These are phyloP conservation scores for Perodicticus potto DNA, from an alignment of 2,797 vertebrate genomes.

Conservation along the genomic window DNA sequence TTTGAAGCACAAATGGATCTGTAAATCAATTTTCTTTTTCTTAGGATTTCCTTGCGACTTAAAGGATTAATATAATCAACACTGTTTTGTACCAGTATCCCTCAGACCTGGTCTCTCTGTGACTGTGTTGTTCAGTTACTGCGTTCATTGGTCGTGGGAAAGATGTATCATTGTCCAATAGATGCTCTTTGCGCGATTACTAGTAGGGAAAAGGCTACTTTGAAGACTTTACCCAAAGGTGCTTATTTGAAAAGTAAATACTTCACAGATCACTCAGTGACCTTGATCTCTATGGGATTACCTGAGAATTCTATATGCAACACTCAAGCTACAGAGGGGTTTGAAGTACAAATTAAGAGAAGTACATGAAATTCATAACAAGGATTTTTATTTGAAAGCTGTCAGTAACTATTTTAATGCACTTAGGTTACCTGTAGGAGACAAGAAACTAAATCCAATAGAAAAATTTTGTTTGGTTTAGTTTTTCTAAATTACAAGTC, in stretches of 20 bases:
- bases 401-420: neutral
- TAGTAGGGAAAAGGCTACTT: neutral
- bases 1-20: conserved; percentile 77
- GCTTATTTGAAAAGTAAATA: neutral
- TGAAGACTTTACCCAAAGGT: neutral
- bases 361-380: neutral
- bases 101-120: neutral
- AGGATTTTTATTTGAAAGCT: conserved; percentile 21
- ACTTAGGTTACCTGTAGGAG: neutral
- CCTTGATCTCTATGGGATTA: neutral
- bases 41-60: conserved; percentile 80
- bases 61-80: conserved; percentile 70
- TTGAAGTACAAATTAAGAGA: neutral
- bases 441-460: conserved; percentile 11
- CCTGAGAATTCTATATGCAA: neutral
- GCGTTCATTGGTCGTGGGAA: neutral
- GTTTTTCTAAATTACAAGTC: neutral
- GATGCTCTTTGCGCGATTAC: neutral
- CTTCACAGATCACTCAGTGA: neutral
- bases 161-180: neutral
- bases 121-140: neutral
- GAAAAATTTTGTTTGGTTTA: neutral
- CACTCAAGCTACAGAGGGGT: neutral
- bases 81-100: conserved; percentile 3
- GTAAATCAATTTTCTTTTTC: conserved; percentile 77